These are phyloP conservation scores for Ernsta delagoae DNA, from an alignment of 2,888 invertebrate genomes.

Conservation along the genomic window DNA sequence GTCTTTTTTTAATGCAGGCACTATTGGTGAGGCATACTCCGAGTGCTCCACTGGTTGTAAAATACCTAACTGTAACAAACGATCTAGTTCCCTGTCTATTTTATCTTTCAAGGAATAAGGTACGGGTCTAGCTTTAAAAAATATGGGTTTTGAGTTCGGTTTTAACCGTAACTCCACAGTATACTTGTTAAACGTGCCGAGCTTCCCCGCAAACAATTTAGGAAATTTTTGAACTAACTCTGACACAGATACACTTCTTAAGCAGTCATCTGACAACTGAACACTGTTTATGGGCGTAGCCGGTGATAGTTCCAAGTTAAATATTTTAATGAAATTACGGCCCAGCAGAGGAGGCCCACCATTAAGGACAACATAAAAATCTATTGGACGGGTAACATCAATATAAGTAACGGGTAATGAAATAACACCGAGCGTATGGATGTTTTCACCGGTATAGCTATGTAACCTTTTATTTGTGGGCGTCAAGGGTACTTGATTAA, in stretches of 20 bases:
- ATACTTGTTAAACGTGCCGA: conserved; percentile 38
- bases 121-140: conserved; percentile 40
- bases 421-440: conserved; percentile 13
- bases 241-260: background rate
- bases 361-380: conserved; percentile 16
- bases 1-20: conserved; percentile 40
- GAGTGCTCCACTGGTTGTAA: conserved; percentile 38
- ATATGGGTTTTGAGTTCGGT: conserved; percentile 39
- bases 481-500: conserved; percentile 35
- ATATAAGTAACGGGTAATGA: background rate
- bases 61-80: conserved; percentile 35
- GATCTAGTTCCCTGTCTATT: conserved; percentile 36
- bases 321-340: conserved; percentile 16
- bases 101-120: conserved; percentile 39
- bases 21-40: conserved; percentile 40
- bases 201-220: conserved; percentile 18
- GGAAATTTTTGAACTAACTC: conserved; percentile 24
- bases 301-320: conserved; percentile 37
- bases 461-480: conserved; percentile 33
- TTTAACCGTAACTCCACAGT: conserved; percentile 39
- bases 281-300: conserved; percentile 4
- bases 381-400: background rate
- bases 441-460: conserved; percentile 39
- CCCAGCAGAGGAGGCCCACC: conserved; percentile 9
- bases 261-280: background rate